Evolutionary conservation across 2,797 vertebrate species (phyloP).

Genomic region (Myoxocephalus aenaeus): DNA sequence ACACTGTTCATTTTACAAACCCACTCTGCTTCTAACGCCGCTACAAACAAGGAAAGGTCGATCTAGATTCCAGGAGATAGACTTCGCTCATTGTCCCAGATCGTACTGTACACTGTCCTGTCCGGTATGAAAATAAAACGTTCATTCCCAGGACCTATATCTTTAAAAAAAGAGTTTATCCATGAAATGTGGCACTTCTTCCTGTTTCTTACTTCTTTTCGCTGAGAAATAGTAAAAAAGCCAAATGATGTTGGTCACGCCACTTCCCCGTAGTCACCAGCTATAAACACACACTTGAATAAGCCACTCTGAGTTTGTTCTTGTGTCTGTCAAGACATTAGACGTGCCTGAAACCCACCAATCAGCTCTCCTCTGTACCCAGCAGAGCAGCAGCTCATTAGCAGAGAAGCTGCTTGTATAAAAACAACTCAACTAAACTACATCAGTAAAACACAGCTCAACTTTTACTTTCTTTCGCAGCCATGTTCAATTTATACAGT

Average conservation of each 20-base stretch:
- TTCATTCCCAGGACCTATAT: slow-evolving; percentile 1
- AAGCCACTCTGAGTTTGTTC: slow-evolving; percentile 16
- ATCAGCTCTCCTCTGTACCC: slow-evolving; percentile 7
- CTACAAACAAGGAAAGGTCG: slow-evolving; percentile 13
- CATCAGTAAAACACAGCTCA: too few relatives aligned
- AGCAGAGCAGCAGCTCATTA: slow-evolving; percentile 31
- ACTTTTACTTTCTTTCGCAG: background rate
- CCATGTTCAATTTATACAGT: background rate
- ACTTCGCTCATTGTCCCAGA: slow-evolving; percentile 39
- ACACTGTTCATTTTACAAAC: slow-evolving; percentile 55
- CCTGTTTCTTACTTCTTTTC: slow-evolving; percentile 8
- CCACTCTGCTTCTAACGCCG: slow-evolving; percentile 32
- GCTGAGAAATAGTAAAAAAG: slow-evolving; percentile 15
- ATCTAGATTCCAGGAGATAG: slow-evolving; percentile 20
- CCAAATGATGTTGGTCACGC: slow-evolving; percentile 16
- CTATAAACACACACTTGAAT: slow-evolving; percentile 5
- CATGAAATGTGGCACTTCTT: background rate
- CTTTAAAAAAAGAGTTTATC: background rate
- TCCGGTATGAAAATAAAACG: slow-evolving; percentile 5
- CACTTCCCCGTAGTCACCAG: background rate
- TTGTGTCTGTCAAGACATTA: slow-evolving; percentile 17
- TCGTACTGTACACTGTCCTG: slow-evolving; percentile 22
- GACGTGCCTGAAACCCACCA: slow-evolving; percentile 16
- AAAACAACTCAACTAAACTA: background rate
- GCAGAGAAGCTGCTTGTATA: slow-evolving; percentile 16